Evolutionary conservation across 2,888 invertebrate species (phyloP).

Genomic region (Parascotia fuliginaria): DNA sequence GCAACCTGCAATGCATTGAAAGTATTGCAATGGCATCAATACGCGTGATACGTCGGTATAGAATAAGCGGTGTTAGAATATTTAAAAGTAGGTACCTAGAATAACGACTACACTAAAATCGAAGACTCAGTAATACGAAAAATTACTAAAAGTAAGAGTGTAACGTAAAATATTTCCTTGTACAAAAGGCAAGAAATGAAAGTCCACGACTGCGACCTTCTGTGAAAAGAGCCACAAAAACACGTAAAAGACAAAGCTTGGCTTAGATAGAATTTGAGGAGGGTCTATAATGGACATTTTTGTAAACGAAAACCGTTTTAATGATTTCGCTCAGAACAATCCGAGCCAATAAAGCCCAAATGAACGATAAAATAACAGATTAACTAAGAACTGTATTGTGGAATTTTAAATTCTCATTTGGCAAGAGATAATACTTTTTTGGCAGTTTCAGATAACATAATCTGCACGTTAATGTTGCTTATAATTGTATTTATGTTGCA

Average conservation of each 20-base stretch:
- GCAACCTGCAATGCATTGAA: too few species aligned
- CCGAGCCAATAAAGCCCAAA: conserved; percentile 46
- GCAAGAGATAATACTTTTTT: conserved; percentile 15
- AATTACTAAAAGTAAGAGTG: not conserved
- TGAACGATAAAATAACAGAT: conserved; percentile 46
- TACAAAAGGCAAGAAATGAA: conserved; percentile 34
- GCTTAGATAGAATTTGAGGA: conserved; percentile 66
- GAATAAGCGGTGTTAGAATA: too few species aligned
- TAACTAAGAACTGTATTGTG: conserved; percentile 38
- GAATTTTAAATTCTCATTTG: conserved; percentile 28
- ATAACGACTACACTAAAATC: too few species aligned
- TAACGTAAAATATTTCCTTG: conserved; percentile 23
- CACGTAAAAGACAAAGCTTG: conserved; percentile 56
- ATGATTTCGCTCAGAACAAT: conserved; percentile 55
- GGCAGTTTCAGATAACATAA: not conserved
- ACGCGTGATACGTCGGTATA: too few species aligned
- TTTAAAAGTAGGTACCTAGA: too few species aligned
- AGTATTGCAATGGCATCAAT: too few species aligned
- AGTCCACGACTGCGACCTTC: conserved; percentile 29
- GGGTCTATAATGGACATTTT: conserved; percentile 70
- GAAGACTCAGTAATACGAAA: too few species aligned
- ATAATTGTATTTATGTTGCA: not conserved
- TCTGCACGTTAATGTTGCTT: too few species aligned
- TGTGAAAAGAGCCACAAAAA: conserved; percentile 43
- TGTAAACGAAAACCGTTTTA: conserved; percentile 61